Conservation (phyloP, 1,140 invertebrate species). For the Penaeus indicus region DNA sequence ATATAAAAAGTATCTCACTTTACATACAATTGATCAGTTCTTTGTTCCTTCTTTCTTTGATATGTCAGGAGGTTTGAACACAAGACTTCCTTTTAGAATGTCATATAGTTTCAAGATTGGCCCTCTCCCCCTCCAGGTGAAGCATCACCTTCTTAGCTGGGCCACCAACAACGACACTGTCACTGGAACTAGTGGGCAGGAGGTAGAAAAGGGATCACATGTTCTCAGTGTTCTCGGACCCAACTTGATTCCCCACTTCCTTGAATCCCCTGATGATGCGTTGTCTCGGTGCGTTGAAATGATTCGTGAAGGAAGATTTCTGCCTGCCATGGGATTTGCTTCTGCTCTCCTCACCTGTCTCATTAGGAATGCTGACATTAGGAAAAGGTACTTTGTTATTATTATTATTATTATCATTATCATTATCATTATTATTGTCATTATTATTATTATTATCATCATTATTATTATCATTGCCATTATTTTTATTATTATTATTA, state of each 20-base stretch:
- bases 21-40: no score
- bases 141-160: constrained; percentile 16
- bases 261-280: constrained; percentile 1
- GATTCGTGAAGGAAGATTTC: constrained; percentile 28
- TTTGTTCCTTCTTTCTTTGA: no score
- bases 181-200: constrained; percentile 26
- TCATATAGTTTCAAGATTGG: no score
- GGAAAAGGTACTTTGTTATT: constrained; percentile 29
- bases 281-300: constrained; percentile 25
- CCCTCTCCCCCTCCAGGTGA: constrained; percentile 9
- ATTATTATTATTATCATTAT: not conserved
- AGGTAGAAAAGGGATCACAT: constrained; percentile 40
- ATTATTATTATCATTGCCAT: no score
- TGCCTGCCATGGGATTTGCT: constrained; percentile 7
- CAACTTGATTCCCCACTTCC: constrained; percentile 39
- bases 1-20: no score
- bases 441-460: no score
- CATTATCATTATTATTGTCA: not conserved
- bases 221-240: constrained; percentile 29
- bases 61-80: no score
- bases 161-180: constrained; percentile 29
- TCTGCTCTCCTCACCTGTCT: constrained; percentile 8
- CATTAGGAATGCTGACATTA: constrained; percentile 29
- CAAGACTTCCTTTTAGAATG: no score
- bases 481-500: no score